phyloP scores from a whole-genome alignment of 2,113 vertebrate species.

The Prunella himalayana region DNA sequence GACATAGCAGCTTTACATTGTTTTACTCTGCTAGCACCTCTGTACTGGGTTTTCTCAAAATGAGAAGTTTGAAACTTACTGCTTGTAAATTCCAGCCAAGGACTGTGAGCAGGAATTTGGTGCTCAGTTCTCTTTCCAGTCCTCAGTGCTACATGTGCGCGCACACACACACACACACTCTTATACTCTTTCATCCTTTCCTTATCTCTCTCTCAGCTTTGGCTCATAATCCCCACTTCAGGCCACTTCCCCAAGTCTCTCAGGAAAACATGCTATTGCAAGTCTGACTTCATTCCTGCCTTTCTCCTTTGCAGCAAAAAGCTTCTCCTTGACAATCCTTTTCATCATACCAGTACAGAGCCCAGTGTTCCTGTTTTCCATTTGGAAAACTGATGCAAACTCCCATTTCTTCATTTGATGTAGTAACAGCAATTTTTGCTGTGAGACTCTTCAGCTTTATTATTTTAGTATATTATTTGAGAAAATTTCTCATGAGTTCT shows the following conservation, averaged over 20 bases:
- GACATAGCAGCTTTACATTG: background rate
- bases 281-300: conserved; percentile 5
- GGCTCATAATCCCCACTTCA: conserved; percentile 64
- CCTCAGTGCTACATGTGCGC: background rate
- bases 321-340: background rate
- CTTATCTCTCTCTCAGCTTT: conserved; percentile 53
- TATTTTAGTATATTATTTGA: background rate
- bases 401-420: background rate
- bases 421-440: background rate
- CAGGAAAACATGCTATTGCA: conserved; percentile 30
- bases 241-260: conserved; percentile 45
- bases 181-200: background rate
- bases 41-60: background rate
- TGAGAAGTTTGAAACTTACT: accelerated
- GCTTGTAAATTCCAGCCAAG: background rate
- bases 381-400: background rate
- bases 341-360: background rate
- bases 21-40: background rate
- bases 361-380: background rate
- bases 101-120: background rate
- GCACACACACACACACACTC: background rate
- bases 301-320: background rate
- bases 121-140: background rate
- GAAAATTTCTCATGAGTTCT: background rate
- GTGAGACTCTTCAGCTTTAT: background rate